These are phyloP conservation scores for Rhodophaea formosa DNA, from an alignment of 2,888 invertebrate species.

Conservation along the genomic window DNA sequence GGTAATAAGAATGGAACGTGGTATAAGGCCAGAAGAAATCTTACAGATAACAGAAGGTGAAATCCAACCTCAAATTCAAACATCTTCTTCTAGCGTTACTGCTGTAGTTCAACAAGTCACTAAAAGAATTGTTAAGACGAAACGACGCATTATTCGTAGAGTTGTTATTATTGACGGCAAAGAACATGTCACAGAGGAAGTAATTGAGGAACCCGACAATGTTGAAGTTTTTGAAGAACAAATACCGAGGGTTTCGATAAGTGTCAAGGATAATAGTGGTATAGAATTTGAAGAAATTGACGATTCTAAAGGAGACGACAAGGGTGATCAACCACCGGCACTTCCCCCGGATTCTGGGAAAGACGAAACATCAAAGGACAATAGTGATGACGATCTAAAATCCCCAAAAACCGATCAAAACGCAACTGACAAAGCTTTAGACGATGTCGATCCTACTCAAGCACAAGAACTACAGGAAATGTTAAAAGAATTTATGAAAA, in stretches of 20 bases:
- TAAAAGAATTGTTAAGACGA: constrained; percentile 87
- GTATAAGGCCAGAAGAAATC: constrained; percentile 76
- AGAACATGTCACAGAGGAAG: constrained; percentile 90
- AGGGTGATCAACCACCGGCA: constrained; percentile 39
- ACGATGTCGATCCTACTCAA: constrained; percentile 29
- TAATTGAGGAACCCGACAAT: constrained; percentile 91
- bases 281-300: constrained; percentile 60
- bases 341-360: constrained; percentile 36
- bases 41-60: constrained; percentile 65
- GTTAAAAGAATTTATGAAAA: constrained; percentile 52
- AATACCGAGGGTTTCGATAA: constrained; percentile 86
- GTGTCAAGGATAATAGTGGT: constrained; percentile 81
- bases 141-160: constrained; percentile 87
- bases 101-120: constrained; percentile 92
- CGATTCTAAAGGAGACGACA: constrained; percentile 40
- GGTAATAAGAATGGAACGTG: constrained; percentile 79
- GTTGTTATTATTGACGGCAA: constrained; percentile 91
- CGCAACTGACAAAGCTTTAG: constrained; percentile 27
- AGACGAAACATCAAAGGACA: constrained; percentile 23
- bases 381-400: constrained; percentile 21
- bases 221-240: constrained; percentile 87
- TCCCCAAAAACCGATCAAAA: constrained; percentile 23
- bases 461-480: constrained; percentile 39
- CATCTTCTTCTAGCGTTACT: constrained; percentile 86
- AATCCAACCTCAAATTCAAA: constrained; percentile 70